Conservation (phyloP, 1,140 invertebrate species). For the Drosophila rhopaloa region DNA sequence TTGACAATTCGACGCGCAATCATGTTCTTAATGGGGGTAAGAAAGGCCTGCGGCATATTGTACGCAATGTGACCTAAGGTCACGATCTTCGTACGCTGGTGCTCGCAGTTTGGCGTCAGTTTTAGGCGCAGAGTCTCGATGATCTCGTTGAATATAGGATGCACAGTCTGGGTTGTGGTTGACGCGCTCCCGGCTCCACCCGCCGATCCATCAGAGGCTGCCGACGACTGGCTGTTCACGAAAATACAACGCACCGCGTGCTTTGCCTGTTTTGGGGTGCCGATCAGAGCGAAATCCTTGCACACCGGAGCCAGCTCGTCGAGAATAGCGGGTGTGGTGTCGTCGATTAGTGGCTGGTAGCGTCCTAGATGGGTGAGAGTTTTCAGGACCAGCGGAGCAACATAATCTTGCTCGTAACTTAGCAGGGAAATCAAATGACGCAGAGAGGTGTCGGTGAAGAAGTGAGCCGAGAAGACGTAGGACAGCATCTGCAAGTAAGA, state of each 20-base stretch:
- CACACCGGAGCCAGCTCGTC: slow-evolving; percentile 92
- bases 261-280: slow-evolving; percentile 97
- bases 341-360: slow-evolving; percentile 90
- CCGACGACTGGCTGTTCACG: slow-evolving; percentile 87
- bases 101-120: slow-evolving; percentile 91
- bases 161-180: slow-evolving; percentile 86
- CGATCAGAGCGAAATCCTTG: slow-evolving; percentile 93
- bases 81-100: slow-evolving; percentile 97
- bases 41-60: slow-evolving; percentile 95
- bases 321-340: slow-evolving; percentile 85
- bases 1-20: slow-evolving; percentile 98
- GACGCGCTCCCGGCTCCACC: slow-evolving; percentile 46
- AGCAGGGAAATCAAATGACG: slow-evolving; percentile 92
- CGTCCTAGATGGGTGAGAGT: slow-evolving; percentile 95
- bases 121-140: slow-evolving; percentile 92
- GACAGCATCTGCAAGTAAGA: slow-evolving; percentile 87
- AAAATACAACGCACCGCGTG: slow-evolving; percentile 97
- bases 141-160: slow-evolving; percentile 93
- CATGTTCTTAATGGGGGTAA: slow-evolving; percentile 95
- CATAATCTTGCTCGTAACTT: slow-evolving; percentile 91
- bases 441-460: slow-evolving; percentile 93
- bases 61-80: slow-evolving; percentile 97
- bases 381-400: slow-evolving; percentile 92
- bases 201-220: slow-evolving; percentile 40
- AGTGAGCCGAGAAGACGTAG: slow-evolving; percentile 96